Evolutionary conservation across 2,113 vertebrate genomes (phyloP), one percentile per base, ranked within the genome.

Genomic region (Damaliscus lunatus): DNA sequence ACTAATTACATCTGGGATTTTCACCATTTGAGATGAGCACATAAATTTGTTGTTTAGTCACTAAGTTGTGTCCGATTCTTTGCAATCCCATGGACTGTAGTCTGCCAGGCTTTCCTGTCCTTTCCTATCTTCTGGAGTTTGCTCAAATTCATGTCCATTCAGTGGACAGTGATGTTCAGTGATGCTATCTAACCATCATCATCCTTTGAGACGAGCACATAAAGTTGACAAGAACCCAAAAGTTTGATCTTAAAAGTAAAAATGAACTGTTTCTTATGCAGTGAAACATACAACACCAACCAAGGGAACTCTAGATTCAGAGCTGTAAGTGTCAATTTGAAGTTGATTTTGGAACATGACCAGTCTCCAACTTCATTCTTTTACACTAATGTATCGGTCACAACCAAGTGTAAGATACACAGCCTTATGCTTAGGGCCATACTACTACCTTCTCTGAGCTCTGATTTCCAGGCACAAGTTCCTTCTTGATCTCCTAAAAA

Each of bases 311-410:
- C 27, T 7, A 77, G 31, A 31, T 33, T 19, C 43, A 52, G 31
- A 88, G 77, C 17, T 88, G 11, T 33, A 78, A 59, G 46, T 89
- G 55, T 62, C 87, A 52, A n/a, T 50, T 64, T 83, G 14, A n/a
- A 84, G 74, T 57, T 91, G 62, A 86, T 83, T 90, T 97, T 89
- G 91, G 83, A 96, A 33, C 33, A 33, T 62, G 36, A 94, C 50
- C 78, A 85, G 53, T 89, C 80, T 83, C 62, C 33, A 82, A 6
- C 40, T 80, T 87, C 15, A 62, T 93, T 96, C 23, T 16, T 97
- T 93, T 64, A n/a, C 27, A 90, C n/a, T 88, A 81, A 88, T 3
- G 7, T 36, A 4, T 48, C 64, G 90, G 31, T 59, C 40, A 74
- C 46, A 83, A 7, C 53, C 31, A 95, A 57, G 25, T 57, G 3